phyloP scores from a whole-genome alignment of 2,797 vertebrate genomes.

The Nasua narica region DNA sequence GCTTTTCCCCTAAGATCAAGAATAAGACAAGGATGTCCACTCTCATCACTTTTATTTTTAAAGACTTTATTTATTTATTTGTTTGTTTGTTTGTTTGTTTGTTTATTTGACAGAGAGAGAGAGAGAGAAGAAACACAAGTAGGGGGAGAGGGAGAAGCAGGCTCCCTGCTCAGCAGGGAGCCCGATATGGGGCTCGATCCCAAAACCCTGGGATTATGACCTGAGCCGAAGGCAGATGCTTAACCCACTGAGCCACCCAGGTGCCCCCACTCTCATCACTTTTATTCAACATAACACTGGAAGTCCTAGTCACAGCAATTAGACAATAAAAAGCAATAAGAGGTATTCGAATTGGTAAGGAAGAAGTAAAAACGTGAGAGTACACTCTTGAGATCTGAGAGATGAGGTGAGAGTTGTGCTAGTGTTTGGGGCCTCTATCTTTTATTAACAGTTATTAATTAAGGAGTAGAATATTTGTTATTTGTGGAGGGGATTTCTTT shows the following conservation, averaged over 20 bases:
- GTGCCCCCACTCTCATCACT: background rate
- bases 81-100: no score
- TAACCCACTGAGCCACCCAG: no score
- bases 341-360: background rate
- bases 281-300: background rate
- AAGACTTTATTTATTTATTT: no score
- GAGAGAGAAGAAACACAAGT: no score
- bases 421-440: background rate
- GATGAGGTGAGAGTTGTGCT: background rate
- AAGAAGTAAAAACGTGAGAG: background rate
- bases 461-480: background rate
- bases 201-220: no score
- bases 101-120: no score
- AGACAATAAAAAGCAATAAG: background rate
- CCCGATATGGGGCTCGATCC: no score
- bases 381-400: background rate
- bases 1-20: background rate
- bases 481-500: background rate
- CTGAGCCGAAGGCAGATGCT: no score
- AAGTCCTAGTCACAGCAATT: background rate
- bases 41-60: background rate
- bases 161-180: no score
- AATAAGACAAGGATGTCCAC: background rate
- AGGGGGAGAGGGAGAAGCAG: no score
- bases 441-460: background rate